Conservation (phyloP, 2,888 invertebrate genomes). For the Acrocera orbiculus region DNA sequence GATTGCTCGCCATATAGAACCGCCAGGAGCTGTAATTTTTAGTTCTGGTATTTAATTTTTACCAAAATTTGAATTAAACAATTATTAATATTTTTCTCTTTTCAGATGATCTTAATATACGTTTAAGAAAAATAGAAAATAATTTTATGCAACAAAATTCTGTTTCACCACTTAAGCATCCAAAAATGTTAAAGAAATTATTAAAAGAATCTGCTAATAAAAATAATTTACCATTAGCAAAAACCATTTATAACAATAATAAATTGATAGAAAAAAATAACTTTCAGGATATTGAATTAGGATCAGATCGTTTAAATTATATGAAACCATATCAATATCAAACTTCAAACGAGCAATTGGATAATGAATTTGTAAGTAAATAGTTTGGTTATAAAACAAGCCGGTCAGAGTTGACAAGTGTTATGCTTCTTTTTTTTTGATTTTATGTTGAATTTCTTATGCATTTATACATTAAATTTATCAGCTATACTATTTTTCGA, state of each 20-base stretch:
- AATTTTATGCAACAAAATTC: conserved; percentile 18
- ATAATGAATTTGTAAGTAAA: conserved; percentile 14
- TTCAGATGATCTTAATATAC: conserved; percentile 26
- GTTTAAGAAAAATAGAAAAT: conserved; percentile 30
- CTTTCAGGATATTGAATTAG: neutral
- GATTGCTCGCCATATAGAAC: conserved; percentile 39
- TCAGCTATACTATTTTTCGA: no score
- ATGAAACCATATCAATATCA: conserved; percentile 8
- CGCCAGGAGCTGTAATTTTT: conserved; percentile 56
- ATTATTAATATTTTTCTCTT: neutral
- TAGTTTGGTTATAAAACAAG: no score
- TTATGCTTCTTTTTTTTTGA: no score
- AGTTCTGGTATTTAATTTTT: conserved; percentile 38
- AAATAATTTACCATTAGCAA: no score
- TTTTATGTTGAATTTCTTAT: no score
- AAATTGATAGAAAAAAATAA: no score
- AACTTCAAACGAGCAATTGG: conserved; percentile 10
- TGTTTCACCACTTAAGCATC: conserved; percentile 27
- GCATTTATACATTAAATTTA: no score
- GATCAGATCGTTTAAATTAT: conserved; percentile 2
- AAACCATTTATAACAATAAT: no score
- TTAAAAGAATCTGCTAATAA: conserved; percentile 9
- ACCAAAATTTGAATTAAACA: neutral
- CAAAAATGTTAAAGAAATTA: conserved; percentile 28
- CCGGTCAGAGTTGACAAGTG: no score